These are phyloP conservation scores for Microctonus brassicae DNA, from an alignment of 2,888 invertebrate species.

Conservation along the genomic window DNA sequence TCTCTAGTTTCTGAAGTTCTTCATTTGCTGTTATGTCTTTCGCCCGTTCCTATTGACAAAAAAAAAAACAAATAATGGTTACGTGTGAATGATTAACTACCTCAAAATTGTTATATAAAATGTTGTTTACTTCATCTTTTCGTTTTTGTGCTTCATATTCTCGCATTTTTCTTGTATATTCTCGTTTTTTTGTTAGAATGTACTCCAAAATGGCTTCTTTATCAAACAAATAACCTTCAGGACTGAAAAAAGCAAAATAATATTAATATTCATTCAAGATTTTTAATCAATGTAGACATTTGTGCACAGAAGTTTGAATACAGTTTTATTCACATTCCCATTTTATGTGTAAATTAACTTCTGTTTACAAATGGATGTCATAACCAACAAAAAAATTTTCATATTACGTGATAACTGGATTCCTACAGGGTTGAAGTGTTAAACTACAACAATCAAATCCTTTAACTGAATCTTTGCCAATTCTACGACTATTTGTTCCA, in stretches of 20 bases:
- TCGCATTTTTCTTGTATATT: conserved; percentile 89
- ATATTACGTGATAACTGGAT: conserved; percentile 88
- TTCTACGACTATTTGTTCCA: conserved; percentile 85
- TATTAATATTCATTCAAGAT: too few species aligned
- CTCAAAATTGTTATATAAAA: not conserved
- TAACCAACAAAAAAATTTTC: not conserved
- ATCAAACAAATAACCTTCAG: conserved; percentile 95
- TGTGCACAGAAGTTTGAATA: too few species aligned
- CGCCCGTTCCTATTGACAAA: conserved; percentile 71
- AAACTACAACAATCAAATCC: conserved; percentile 98
- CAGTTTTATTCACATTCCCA: too few species aligned
- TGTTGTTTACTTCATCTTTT: conserved; percentile 75
- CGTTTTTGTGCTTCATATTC: conserved; percentile 91
- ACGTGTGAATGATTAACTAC: not conserved
- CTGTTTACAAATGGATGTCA: conserved; percentile 9
- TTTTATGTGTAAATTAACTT: too few species aligned
- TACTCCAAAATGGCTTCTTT: conserved; percentile 97
- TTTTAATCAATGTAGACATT: too few species aligned
- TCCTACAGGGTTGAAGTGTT: conserved; percentile 94
- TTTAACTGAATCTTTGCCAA: conserved; percentile 95
- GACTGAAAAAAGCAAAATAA: conserved; percentile 65
- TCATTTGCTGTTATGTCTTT: conserved; percentile 81
- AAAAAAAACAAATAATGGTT: too few species aligned
- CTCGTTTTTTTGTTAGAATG: conserved; percentile 93
- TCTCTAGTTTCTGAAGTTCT: conserved; percentile 80